A percentile compares a stretch with the other conserved stretches of the same genome.
Conservation (phyloP, 2,113 vertebrate species). For the Epinephelus lanceolatus region DNA sequence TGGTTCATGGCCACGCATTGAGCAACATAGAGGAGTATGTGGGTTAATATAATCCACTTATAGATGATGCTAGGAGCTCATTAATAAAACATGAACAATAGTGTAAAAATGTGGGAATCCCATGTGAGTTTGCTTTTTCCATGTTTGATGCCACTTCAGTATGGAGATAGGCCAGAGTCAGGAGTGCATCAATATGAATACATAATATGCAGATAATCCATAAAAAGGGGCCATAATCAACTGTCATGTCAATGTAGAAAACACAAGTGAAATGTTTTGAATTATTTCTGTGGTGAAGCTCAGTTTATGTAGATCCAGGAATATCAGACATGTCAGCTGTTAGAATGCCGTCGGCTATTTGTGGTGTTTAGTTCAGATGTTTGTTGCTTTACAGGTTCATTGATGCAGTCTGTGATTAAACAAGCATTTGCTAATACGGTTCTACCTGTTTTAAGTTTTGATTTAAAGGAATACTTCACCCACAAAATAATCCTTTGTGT, state of each 20-base stretch:
- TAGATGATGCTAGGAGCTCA: constrained; percentile 42
- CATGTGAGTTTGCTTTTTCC: constrained; percentile 42
- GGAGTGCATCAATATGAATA: constrained; percentile 59
- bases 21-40: constrained; percentile 44
- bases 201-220: constrained; percentile 28
- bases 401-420: constrained; percentile 11
- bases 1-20: constrained; percentile 25
- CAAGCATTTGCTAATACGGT: too few relatives aligned
- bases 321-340: background rate
- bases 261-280: constrained; percentile 2
- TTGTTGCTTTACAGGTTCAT: background rate
- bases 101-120: constrained; percentile 55
- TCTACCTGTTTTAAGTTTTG: background rate
- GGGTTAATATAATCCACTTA: constrained; percentile 68
- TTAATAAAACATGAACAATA: constrained; percentile 72
- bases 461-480: background rate
- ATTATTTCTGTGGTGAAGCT: constrained; percentile 18
- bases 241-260: constrained; percentile 15
- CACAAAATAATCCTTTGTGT: too few relatives aligned
- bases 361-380: background rate
- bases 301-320: background rate
- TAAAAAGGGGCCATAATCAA: constrained; percentile 32
- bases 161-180: constrained; percentile 62
- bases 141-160: constrained; percentile 52
- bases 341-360: background rate